phyloP scores from a whole-genome alignment of 2,113 vertebrate genomes.

The Scalopus aquaticus region DNA sequence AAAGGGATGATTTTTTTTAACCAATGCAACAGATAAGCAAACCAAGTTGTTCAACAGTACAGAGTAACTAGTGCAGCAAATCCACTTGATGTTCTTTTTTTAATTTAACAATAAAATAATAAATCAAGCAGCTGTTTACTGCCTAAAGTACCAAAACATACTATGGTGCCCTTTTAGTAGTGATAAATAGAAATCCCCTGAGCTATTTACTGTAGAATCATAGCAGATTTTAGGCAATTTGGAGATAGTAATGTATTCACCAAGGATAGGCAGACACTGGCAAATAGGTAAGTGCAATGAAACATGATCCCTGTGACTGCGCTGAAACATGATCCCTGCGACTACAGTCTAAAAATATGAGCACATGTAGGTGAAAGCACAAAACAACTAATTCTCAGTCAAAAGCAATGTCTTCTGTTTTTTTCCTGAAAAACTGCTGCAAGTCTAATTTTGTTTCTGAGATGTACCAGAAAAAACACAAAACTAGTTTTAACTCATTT shows the following conservation, averaged over 20 bases:
- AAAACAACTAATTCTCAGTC: neutral
- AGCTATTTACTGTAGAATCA: constrained; percentile 84
- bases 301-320: constrained; percentile 72
- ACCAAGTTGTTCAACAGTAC: constrained; percentile 83
- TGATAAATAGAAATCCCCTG: constrained; percentile 88
- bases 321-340: constrained; percentile 71
- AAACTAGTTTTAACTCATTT: constrained; percentile 27
- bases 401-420: constrained; percentile 6
- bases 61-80: constrained; percentile 84
- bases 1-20: constrained; percentile 75
- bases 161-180: constrained; percentile 86
- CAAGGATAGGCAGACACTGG: constrained; percentile 72
- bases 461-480: constrained; percentile 17
- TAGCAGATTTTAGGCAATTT: constrained; percentile 85
- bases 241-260: constrained; percentile 75
- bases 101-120: constrained; percentile 70
- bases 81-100: constrained; percentile 79
- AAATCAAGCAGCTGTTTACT: constrained; percentile 81
- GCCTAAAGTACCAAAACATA: constrained; percentile 84
- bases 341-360: constrained; percentile 69
- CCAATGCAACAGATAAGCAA: constrained; percentile 78
- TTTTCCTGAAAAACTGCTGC: neutral
- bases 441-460: constrained; percentile 29
- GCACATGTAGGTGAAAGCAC: constrained; percentile 27
- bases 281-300: constrained; percentile 57